These are phyloP conservation scores for Parotocinclus haroldoi DNA, from an alignment of 2,797 vertebrate genomes.

Conservation along the genomic window DNA sequence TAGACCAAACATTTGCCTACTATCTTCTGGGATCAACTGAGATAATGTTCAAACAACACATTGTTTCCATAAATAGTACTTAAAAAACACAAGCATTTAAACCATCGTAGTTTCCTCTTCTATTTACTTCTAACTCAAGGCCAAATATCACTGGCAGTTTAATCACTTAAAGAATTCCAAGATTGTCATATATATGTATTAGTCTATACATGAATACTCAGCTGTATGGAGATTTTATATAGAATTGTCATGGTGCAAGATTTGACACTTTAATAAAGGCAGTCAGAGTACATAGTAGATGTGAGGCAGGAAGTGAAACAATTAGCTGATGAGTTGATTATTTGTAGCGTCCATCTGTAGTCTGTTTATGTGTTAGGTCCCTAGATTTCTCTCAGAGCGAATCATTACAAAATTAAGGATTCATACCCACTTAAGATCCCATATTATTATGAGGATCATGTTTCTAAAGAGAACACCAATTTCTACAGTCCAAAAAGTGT, in stretches of 20 bases:
- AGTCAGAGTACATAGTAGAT: conserved; percentile 14
- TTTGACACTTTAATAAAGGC: conserved; percentile 1
- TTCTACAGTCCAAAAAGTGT: conserved; percentile 38
- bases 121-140: too few species aligned
- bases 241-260: too few species aligned
- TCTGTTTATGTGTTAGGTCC: conserved; percentile 2
- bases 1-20: conserved; percentile 13
- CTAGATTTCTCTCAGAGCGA: conserved; percentile 36
- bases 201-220: too few species aligned
- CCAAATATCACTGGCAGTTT: too few species aligned
- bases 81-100: too few species aligned
- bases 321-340: conserved; percentile 28
- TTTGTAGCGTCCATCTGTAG: conserved; percentile 38
- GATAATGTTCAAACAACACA: too few species aligned
- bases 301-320: conserved; percentile 22
- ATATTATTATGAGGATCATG: conserved; percentile 42
- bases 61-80: too few species aligned
- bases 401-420: conserved; percentile 42
- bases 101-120: too few species aligned
- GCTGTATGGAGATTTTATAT: too few species aligned
- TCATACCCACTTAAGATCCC: too few species aligned
- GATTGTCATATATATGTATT: too few species aligned
- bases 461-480: conserved; percentile 46
- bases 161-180: too few species aligned
- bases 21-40: not conserved